Conservation (phyloP, 2,113 vertebrate genomes). For the Bucco capensis region DNA sequence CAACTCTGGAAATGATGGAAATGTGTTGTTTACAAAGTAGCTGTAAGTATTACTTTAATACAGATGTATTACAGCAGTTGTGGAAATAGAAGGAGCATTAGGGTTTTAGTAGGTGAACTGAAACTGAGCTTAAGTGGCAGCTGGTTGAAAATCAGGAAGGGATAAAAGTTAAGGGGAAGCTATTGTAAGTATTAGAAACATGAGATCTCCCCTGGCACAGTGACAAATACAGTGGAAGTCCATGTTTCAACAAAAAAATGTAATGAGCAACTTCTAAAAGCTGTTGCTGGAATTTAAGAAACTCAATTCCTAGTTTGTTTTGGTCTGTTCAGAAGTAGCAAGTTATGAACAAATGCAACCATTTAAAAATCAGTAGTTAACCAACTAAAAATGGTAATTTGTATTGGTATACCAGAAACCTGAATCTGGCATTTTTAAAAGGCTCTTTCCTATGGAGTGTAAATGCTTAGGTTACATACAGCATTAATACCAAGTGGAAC, state of each 20-base stretch:
- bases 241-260: background rate
- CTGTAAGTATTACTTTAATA: slow-evolving; percentile 84
- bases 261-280: background rate
- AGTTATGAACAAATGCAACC: background rate
- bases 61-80: background rate
- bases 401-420: background rate
- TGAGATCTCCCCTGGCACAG: background rate
- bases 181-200: background rate
- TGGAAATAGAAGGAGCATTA: background rate
- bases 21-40: slow-evolving; percentile 80
- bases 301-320: background rate
- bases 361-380: background rate
- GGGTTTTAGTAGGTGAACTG: background rate
- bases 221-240: background rate
- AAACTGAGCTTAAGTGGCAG: background rate
- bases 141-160: background rate
- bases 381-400: background rate
- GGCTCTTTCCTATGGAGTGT: accelerated
- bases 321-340: background rate
- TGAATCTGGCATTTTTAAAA: background rate
- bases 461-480: background rate
- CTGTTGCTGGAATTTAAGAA: background rate
- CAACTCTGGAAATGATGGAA: slow-evolving; percentile 68
- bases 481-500: background rate
- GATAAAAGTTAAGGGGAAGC: background rate